Conservation (phyloP, 1,140 invertebrate species). For the Aleiodes sp. region DNA sequence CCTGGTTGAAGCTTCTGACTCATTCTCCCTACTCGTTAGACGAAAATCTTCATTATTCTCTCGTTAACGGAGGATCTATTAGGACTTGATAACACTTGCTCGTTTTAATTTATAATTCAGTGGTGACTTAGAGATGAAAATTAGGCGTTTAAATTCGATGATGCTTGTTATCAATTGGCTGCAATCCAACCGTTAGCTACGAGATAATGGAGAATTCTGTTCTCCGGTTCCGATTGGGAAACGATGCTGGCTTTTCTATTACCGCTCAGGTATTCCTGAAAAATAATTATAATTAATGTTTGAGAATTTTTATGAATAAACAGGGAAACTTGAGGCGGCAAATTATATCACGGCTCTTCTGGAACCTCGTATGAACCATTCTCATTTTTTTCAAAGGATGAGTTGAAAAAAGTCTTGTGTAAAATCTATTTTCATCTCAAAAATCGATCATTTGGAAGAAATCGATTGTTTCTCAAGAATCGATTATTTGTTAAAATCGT, state of each 20-base stretch:
- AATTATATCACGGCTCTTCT: too few species aligned
- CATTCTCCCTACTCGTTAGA: background rate
- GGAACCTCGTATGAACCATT: too few species aligned
- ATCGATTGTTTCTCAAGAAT: too few species aligned
- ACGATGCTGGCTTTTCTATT: constrained; percentile 57
- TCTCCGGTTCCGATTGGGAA: constrained; percentile 64
- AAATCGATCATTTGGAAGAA: too few species aligned
- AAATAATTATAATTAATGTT: constrained; percentile 33
- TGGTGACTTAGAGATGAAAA: background rate
- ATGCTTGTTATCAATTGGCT: constrained; percentile 57
- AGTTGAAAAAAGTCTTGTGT: background rate
- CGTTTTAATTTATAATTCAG: background rate
- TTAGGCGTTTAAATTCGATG: background rate
- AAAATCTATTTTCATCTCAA: too few species aligned
- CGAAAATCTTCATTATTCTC: background rate
- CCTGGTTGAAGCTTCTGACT: background rate
- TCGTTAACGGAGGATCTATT: background rate
- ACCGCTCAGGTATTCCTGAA: constrained; percentile 63
- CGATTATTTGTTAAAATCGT: too few species aligned
- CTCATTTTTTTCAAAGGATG: too few species aligned
- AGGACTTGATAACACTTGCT: background rate
- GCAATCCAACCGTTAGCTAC: constrained; percentile 64
- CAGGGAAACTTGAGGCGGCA: background rate
- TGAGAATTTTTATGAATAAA: too few species aligned
- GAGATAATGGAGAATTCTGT: constrained; percentile 64